Evolutionary conservation across 2,113 vertebrate genomes (phyloP).

Genomic region (Ptilorrhoa leucosticta): DNA sequence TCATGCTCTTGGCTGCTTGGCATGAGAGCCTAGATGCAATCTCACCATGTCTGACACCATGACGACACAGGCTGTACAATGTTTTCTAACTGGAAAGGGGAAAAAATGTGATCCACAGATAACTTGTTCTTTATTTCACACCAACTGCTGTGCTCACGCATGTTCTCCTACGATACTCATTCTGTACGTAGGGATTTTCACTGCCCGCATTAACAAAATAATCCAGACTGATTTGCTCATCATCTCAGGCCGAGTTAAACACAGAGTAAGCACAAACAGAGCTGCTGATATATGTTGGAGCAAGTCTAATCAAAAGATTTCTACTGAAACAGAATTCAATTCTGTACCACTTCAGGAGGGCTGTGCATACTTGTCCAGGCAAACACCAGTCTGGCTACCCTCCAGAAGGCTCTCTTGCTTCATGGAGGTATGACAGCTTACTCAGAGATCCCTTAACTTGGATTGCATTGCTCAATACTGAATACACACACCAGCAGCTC

Average conservation of each 20-base stretch:
- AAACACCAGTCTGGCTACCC: neutral
- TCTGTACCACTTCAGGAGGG: neutral
- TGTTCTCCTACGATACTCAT: neutral
- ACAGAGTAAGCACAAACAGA: neutral
- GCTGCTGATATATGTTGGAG: neutral
- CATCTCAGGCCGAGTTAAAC: neutral
- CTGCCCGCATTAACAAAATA: neutral
- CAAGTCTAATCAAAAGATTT: neutral
- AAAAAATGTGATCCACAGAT: neutral
- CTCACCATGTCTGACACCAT: neutral
- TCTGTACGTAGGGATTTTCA: neutral
- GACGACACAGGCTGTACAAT: neutral
- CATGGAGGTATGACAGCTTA: neutral
- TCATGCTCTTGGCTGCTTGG: neutral
- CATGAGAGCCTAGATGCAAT: neutral
- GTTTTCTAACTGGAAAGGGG: neutral
- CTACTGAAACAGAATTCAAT: neutral
- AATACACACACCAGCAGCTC: neutral
- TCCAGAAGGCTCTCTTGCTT: neutral
- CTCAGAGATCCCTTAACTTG: neutral
- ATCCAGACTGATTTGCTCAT: neutral
- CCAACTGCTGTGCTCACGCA: neutral
- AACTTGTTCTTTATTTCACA: neutral
- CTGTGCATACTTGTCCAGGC: neutral
- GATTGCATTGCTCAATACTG: neutral